These are phyloP conservation scores for Acrossocheilus fasciatus DNA, from an alignment of 2,797 vertebrate species.

Conservation along the genomic window DNA sequence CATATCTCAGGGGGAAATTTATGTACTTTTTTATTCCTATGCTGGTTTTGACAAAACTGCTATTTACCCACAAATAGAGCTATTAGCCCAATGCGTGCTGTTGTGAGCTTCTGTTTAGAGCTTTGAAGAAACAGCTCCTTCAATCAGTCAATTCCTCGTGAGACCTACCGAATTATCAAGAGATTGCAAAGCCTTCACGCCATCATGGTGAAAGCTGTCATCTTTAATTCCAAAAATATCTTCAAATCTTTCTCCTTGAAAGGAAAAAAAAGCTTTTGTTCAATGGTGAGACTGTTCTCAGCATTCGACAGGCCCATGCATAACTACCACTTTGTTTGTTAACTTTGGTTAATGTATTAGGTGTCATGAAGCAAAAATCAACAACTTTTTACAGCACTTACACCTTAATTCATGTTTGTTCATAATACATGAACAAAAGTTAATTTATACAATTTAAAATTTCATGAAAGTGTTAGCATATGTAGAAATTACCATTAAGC, in stretches of 20 bases:
- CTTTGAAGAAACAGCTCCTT: constrained; percentile 28
- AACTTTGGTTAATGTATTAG: background rate
- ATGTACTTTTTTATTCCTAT: constrained; percentile 6
- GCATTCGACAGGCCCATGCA: background rate
- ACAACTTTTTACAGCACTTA: background rate
- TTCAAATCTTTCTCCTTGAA: constrained; percentile 5
- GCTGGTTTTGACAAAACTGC: constrained; percentile 36
- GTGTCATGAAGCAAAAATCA: background rate
- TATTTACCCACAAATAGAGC: constrained; percentile 37
- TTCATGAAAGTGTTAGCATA: background rate
- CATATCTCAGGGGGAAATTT: constrained; percentile 24
- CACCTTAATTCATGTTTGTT: background rate
- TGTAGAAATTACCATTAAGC: background rate
- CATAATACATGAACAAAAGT: background rate
- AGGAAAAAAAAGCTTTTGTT: background rate
- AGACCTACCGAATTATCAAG: constrained; percentile 7
- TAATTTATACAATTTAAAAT: background rate
- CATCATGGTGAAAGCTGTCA: constrained; percentile 38
- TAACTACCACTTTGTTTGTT: background rate
- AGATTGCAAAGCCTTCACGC: background rate
- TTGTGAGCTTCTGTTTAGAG: background rate
- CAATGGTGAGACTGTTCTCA: background rate
- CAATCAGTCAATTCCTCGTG: constrained; percentile 9
- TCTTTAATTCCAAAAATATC: constrained; percentile 44
- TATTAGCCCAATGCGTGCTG: background rate